A percentile compares a stretch with the other conserved stretches of the same genome.
These are phyloP conservation scores for Rhinogobio ventralis DNA, from an alignment of 2,797 vertebrate species.

Conservation along the genomic window DNA sequence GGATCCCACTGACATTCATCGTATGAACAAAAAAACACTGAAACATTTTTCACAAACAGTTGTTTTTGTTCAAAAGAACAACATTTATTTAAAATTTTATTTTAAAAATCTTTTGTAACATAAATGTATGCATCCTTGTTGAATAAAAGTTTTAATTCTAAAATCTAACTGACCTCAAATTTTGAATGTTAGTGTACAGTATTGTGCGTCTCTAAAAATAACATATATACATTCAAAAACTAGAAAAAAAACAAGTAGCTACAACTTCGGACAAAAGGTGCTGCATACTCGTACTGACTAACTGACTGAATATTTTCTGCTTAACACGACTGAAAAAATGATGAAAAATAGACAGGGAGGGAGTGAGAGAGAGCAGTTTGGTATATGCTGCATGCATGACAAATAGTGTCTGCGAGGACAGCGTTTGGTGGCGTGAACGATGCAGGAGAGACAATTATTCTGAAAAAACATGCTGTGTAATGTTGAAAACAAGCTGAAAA, in stretches of 20 bases:
- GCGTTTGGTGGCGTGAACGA: slow-evolving; percentile 33
- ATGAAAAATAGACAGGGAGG: background rate
- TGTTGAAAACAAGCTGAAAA: slow-evolving; percentile 31
- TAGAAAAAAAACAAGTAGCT: background rate
- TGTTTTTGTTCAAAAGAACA: background rate
- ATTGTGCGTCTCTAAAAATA: background rate
- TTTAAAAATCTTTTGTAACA: background rate
- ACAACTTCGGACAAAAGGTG: background rate
- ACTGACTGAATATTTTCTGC: background rate
- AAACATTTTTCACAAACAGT: background rate
- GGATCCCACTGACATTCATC: no score
- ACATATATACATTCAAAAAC: no score
- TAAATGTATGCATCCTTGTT: background rate
- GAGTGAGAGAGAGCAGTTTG: background rate
- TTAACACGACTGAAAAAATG: background rate
- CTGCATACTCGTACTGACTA: background rate
- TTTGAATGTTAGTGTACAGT: background rate
- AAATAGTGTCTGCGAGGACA: slow-evolving; percentile 43
- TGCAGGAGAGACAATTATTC: slow-evolving; percentile 28
- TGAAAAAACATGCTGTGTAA: slow-evolving; percentile 39
- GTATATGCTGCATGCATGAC: slow-evolving; percentile 37
- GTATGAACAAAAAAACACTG: no score
- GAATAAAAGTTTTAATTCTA: background rate
- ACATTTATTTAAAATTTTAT: background rate
- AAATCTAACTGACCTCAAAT: no score